A percentile compares a stretch with the other conserved stretches of the same genome.
Evolutionary conservation across 2,113 vertebrate species (phyloP).

Genomic region (Collichthys lucidus): DNA sequence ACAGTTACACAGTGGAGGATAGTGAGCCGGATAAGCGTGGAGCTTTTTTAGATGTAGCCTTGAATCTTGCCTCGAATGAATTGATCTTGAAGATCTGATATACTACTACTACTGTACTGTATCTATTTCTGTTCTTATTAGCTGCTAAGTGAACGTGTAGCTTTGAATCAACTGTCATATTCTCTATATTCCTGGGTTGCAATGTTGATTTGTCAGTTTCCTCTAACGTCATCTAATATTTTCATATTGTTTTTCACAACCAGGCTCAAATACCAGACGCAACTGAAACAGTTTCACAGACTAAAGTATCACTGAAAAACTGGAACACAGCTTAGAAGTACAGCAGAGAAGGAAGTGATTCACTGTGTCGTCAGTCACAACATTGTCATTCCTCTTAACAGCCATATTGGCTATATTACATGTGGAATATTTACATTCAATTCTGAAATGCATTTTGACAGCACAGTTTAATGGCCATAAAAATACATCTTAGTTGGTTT

Average conservation of each 20-base stretch:
- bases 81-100: too few relatives aligned
- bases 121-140: too few relatives aligned
- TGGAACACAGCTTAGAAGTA: neutral
- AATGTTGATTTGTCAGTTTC: neutral
- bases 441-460: constrained; percentile 22
- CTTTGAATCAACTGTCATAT: neutral
- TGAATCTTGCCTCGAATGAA: too few relatives aligned
- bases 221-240: neutral
- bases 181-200: neutral
- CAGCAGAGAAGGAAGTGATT: neutral
- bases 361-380: neutral
- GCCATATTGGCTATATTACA: neutral
- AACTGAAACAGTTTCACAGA: neutral
- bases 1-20: too few relatives aligned
- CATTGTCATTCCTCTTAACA: neutral
- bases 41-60: too few relatives aligned
- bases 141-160: too few relatives aligned
- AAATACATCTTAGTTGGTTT: neutral
- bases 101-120: too few relatives aligned
- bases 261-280: neutral
- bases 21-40: too few relatives aligned
- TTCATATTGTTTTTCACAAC: neutral
- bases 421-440: neutral
- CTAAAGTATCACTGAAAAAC: neutral
- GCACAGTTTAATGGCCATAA: neutral